Evolutionary conservation across 2,113 vertebrate species (phyloP), one percentile per base, ranked within the genome.

Genomic region (Gulo gulo): DNA sequence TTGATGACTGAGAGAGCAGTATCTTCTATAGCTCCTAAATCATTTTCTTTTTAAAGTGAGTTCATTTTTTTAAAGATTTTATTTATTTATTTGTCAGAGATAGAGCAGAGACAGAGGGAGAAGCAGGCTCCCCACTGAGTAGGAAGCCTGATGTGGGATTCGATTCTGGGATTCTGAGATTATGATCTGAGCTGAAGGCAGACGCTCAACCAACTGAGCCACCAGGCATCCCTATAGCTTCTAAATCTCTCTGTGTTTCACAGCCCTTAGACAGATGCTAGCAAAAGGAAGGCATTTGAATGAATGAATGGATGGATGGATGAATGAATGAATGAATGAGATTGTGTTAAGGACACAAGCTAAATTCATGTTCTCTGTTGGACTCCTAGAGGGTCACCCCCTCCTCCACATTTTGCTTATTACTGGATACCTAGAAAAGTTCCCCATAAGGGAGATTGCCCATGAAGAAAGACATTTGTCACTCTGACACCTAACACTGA

Each of bases 401-500:
- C 42, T 13, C 39, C 14, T 2, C 6, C 1, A 61, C 73, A 73
- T 65, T 61, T 82, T 69, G 36, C 57, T 96, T 95, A 71, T 79
- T 86, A 96, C 92, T 94, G 47, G 50, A 69, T 88, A 96, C 80
- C 79, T 97, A 91, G 69, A 82, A 80, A 80, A 90, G 80, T 84
- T 95, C 83, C 83, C 21, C 8, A 7, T 24, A 23, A 86, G 26
- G 47, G 86, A 95, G 95, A 79, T 67, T 84, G 59, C 79, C 67
- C 82, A 69, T 18, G 21, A 93, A 90, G 76, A 94, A 87, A 86
- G 87, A 83, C 74, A 81, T 84, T 94, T 45, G n/a, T 97, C 90
- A 81, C 80, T 21, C 86, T 80, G 96, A 96, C 86, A 96, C 69
- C 74, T 83, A 18, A 45, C 36, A 20, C 90, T 55, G 63, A 0